Base-by-base conservation (phyloP, 2,113 vertebrate species). In the Plestiodon gilberti region DNA sequence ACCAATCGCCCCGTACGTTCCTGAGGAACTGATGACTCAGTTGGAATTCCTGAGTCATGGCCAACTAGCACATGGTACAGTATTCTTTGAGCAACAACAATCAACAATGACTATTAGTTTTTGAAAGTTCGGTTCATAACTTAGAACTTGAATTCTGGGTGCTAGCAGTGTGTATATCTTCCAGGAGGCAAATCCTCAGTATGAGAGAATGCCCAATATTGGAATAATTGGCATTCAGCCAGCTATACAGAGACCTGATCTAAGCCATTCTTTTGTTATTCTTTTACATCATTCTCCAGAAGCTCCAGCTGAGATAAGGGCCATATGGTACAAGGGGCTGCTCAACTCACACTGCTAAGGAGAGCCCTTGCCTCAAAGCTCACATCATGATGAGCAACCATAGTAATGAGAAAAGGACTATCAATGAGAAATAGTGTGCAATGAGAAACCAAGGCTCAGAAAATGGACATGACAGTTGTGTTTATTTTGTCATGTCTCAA, bases 301-400 rank as follows among this genome's bases (percentile, higher is more conserved):
- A 48, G 69, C 67, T 74, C 78, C 67, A 86, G 22, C 78, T 80
- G 79, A 75, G 77, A 73, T 86, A 86, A 86, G 59, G 40, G 23
- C 38, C 59, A 87, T 40, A 61, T 35, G 20, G 69, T 33, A 33
- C 67, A 74, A 78, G 52, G 73, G 75, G 75, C 3, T 40, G 62
- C n/a, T 52, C 64, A 48, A 25, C 22, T 70, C 80, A 52, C 43
- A 38, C 43, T 85, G 74, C 35, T 69, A 61, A 70, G 67, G 77
- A 71, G 48, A 85, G 67, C 40, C 78, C 38, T 22, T 86, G 67
- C 43, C 67, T 80, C 76, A 85, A 78, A 86, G 67, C 59, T 62
- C 38, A 80, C 30, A 38, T 86, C 84, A 61, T 57, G 18, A 71
- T 38, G 3, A 71, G 84, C 59, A 85, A 79, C 64, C 76, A 85